Conservation (phyloP, 2,797 vertebrate species). For the Nothura maculosa region DNA sequence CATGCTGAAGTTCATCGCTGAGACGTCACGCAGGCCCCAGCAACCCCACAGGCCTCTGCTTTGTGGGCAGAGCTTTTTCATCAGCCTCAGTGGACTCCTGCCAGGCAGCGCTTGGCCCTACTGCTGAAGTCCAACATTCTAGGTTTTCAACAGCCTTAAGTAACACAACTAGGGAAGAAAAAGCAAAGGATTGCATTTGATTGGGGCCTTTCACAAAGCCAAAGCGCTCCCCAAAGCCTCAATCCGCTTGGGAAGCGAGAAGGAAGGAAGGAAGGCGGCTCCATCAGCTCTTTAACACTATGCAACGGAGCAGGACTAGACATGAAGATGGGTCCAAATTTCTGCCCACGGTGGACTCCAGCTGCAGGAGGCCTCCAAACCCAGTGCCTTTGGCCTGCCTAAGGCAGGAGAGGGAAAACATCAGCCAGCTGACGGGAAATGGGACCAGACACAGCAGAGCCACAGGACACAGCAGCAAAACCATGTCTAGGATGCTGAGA, state of each 20-base stretch:
- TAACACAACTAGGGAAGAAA: not conserved
- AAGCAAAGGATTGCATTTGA: not conserved
- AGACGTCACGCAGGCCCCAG: rapidly evolving
- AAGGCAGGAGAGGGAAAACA: not conserved
- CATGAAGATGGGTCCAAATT: rapidly evolving
- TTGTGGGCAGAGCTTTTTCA: not conserved
- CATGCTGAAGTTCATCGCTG: not conserved
- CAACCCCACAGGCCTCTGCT: not conserved
- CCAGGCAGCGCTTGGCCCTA: not conserved
- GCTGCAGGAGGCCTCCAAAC: not conserved
- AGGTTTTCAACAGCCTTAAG: not conserved
- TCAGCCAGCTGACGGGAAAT: not conserved
- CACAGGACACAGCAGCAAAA: not conserved
- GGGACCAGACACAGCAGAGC: not conserved
- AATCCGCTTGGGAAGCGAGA: not conserved
- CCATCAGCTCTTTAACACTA: not conserved
- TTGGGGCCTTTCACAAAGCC: not conserved
- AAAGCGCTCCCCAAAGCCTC: not conserved
- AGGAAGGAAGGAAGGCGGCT: not conserved
- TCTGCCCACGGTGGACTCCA: not conserved
- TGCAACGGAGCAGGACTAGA: not conserved
- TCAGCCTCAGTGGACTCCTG: rapidly evolving
- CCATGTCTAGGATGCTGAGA: conserved; percentile 24
- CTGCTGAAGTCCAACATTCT: not conserved
- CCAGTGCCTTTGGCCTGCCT: not conserved